Conservation (phyloP, 2,888 invertebrate genomes). For the Ligdia adustata region DNA sequence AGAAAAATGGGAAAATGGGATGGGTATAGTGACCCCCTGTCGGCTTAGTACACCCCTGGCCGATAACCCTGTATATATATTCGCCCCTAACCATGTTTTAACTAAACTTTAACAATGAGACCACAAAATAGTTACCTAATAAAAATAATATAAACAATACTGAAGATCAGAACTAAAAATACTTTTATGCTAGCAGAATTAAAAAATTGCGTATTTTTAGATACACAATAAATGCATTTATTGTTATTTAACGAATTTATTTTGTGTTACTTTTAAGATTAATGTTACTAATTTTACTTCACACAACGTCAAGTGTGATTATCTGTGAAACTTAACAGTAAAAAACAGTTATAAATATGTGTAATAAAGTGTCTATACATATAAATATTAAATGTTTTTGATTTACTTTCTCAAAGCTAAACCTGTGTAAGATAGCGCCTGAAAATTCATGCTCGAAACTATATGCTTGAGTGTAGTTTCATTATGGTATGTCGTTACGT, state of each 20-base stretch:
- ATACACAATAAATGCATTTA: constrained; percentile 70
- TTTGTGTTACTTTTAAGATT: constrained; percentile 60
- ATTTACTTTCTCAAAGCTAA: too few species aligned
- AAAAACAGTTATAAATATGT: constrained; percentile 56
- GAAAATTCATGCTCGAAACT: too few species aligned
- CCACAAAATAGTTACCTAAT: too few species aligned
- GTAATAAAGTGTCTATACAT: constrained; percentile 11
- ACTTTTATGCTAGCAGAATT: constrained; percentile 22
- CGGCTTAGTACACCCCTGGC: too few species aligned
- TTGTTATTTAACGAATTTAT: constrained; percentile 77
- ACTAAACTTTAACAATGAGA: too few species aligned
- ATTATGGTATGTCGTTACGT: too few species aligned
- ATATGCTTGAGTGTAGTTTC: too few species aligned
- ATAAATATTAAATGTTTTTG: neutral
- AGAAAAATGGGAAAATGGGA: too few species aligned
- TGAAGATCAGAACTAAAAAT: constrained; percentile 23
- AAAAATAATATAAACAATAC: constrained; percentile 9
- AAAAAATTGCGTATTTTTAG: constrained; percentile 38
- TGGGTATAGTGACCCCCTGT: too few species aligned
- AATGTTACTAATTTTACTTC: constrained; percentile 21
- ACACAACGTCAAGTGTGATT: constrained; percentile 53
- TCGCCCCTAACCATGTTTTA: too few species aligned
- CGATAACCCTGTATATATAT: too few species aligned
- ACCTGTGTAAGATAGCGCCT: too few species aligned
- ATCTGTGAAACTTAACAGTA: constrained; percentile 48